Percentiles rank a stretch among this genome's conserved stretches.
These are phyloP conservation scores for Phrynocephalus guinanensis DNA, from an alignment of 2,797 vertebrate genomes.

Conservation along the genomic window DNA sequence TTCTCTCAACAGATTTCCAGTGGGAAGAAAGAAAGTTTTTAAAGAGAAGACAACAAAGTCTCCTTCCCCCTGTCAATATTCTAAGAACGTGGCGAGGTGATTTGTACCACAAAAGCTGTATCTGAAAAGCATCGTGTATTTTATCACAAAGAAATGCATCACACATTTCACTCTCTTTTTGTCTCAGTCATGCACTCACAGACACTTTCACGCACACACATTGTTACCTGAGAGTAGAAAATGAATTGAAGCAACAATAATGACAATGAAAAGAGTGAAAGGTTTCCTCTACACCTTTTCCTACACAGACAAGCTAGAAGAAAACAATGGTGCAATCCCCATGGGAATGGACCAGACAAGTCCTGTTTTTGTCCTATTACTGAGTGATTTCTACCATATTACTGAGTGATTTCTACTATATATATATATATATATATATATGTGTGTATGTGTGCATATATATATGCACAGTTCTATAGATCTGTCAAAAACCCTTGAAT, in stretches of 20 bases:
- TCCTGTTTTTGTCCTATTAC: not conserved
- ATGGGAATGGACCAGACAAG: not conserved
- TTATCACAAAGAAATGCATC: not conserved
- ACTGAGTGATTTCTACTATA: not conserved
- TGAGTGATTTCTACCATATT: not conserved
- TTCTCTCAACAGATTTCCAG: not conserved
- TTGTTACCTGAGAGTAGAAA: not conserved
- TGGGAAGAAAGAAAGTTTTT: not conserved
- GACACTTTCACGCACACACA: too few species aligned
- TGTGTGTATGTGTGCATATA: too few species aligned
- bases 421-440: too few species aligned
- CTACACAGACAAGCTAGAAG: not conserved
- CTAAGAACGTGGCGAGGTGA: not conserved
- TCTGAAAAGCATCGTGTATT: not conserved
- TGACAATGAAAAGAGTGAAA: too few species aligned
- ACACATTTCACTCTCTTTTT: not conserved
- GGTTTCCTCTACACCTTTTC: too few species aligned
- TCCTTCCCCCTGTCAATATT: not conserved
- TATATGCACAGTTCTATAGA: not conserved
- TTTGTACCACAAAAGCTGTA: not conserved
- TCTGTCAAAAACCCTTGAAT: conserved; percentile 40
- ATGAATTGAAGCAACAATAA: not conserved
- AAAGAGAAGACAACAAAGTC: not conserved
- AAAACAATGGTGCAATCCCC: not conserved
- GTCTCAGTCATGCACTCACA: not conserved